These are phyloP conservation scores for Ganaspis sp. DNA, from an alignment of 1,140 invertebrate species.

Conservation along the genomic window DNA sequence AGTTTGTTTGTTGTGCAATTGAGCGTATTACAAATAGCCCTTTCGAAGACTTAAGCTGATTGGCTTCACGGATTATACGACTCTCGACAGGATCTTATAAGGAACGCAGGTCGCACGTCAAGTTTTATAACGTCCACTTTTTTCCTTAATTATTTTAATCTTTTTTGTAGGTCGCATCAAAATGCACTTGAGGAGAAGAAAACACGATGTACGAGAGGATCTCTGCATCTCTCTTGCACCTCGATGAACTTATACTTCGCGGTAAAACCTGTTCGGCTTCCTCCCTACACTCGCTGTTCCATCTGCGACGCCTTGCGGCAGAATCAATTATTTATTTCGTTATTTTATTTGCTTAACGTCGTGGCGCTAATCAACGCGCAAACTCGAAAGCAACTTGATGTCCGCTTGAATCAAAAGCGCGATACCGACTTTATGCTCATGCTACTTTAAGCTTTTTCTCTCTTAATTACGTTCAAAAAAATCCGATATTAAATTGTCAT, in stretches of 20 bases:
- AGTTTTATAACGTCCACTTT: conserved; percentile 31
- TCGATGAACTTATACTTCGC: conserved; percentile 69
- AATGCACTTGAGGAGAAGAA: conserved; percentile 23
- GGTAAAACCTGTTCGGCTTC: conserved; percentile 72
- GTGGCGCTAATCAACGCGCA: conserved; percentile 69
- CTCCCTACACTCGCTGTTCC: conserved; percentile 54
- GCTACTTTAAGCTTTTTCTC: not conserved
- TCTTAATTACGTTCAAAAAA: not conserved
- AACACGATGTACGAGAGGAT: conserved; percentile 33
- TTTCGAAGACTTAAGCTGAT: conserved; percentile 14
- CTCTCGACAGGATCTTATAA: conserved; percentile 25
- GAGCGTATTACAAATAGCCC: not conserved
- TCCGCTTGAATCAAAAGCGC: conserved; percentile 35
- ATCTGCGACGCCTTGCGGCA: conserved; percentile 65
- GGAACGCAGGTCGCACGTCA: conserved; percentile 42
- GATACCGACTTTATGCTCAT: conserved; percentile 32
- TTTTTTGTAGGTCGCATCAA: not conserved
- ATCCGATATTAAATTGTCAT: no score
- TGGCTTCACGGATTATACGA: conserved; percentile 9
- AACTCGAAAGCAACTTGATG: conserved; percentile 43
- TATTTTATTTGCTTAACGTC: conserved; percentile 73
- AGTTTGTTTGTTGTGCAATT: conserved; percentile 14
- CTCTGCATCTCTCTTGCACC: conserved; percentile 57
- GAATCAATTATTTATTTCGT: conserved; percentile 77
- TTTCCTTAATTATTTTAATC: not conserved